Evolutionary conservation across 2,797 vertebrate genomes (phyloP), one percentile per base, ranked within the genome.

Genomic region (Gephyroberyx darwinii): DNA sequence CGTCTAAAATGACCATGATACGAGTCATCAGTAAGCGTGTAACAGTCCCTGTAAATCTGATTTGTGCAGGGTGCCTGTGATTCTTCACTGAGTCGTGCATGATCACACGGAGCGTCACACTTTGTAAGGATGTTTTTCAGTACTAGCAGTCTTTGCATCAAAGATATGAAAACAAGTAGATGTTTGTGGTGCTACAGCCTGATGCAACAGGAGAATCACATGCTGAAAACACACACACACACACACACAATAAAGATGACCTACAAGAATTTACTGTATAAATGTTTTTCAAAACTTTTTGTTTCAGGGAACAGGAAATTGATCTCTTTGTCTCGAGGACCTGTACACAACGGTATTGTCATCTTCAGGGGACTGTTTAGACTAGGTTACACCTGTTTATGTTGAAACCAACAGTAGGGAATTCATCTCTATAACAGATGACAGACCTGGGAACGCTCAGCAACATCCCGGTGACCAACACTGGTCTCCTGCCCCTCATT

Each of bases 371-470:
- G 12, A 13, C 20, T 2, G 52, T 31, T 16, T 54, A 31, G 26
- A 54, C 14, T 16, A 8, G 35, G 10, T 58, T 22, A 59, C 35
- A 43, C 35, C 19, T 37, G 17, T 41, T 35, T 37, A 52, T 26
- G 50, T 22, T 52, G 12, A 41, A 41, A 41, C 10, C 39, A 41
- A 10, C 39, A 10, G 39, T 10, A 26, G 7, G 30, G 47, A 48
- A 50, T 41, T 48, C 17, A 8, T 65, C 68, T 61, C n/a, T 31
- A 8, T n/a, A 59, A 30, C 51, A 59, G 60, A 74, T 68, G 54
- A 59, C 45, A 48, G 41, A 77, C 37, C 63, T 65, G 79, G 78
- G 84, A 78, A 62, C 53, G 41, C 72, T 75, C 58, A 43, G 10
- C 47, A 59, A 59, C 43, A 71, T 65, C 58, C 45, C 75, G 64